phyloP scores from a whole-genome alignment of 2,797 vertebrate species.

The Acipenser ruthenus region DNA sequence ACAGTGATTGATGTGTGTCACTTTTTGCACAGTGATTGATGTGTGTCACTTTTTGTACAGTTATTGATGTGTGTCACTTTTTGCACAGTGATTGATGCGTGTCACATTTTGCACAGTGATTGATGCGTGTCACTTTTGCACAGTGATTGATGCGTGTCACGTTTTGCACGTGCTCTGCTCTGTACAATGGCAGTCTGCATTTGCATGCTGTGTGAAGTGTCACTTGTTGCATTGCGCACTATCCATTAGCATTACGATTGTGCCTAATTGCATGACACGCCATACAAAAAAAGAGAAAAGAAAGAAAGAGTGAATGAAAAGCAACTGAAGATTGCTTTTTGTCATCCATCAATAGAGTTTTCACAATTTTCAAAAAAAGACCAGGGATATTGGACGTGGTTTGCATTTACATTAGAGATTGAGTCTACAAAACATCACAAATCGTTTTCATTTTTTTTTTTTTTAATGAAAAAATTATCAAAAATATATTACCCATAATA shows the following conservation, averaged over 20 bases:
- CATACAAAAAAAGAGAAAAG: background rate
- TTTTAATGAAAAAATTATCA: background rate
- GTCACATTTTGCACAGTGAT: too few relatives aligned
- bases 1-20: too few relatives aligned
- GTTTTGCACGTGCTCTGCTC: conserved; percentile 3
- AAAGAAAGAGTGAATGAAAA: background rate
- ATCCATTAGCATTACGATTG: conserved; percentile 4
- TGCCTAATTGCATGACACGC: conserved; percentile 6
- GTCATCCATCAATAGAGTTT: conserved; percentile 2
- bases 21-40: too few relatives aligned
- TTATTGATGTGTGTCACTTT: too few relatives aligned
- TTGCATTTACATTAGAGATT: background rate
- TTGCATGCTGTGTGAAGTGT: conserved; percentile 4
- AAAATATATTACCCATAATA: too few relatives aligned
- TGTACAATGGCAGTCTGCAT: conserved; percentile 1
- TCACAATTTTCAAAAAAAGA: background rate
- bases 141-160: background rate
- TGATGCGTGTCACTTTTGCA: too few relatives aligned
- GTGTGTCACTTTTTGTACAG: too few relatives aligned
- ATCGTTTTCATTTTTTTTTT: background rate
- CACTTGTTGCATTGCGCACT: background rate
- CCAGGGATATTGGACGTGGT: background rate
- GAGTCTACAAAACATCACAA: background rate
- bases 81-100: too few relatives aligned
- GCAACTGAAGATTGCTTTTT: conserved; percentile 3